These are phyloP conservation scores for Nannospalax galili DNA, from an alignment of 2,113 vertebrate species.

Conservation along the genomic window DNA sequence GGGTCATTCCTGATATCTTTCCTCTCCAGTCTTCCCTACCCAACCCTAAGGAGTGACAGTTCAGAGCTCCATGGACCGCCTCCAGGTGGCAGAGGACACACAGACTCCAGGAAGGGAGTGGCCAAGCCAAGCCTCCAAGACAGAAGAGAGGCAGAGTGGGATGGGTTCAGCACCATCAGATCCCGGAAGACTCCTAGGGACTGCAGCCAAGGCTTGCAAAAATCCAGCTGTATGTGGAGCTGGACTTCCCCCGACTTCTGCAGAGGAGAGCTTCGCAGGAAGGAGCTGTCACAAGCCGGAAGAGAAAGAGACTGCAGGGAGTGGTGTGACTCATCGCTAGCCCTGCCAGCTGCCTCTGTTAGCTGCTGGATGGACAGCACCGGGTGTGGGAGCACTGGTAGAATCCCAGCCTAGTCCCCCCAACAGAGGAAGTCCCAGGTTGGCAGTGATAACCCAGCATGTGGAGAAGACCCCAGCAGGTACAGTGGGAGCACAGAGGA, in stretches of 20 bases:
- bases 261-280: constrained; percentile 50
- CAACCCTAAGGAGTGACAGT: neutral
- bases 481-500: neutral
- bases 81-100: neutral
- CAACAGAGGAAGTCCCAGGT: neutral
- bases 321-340: constrained; percentile 25
- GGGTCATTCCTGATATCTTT: neutral
- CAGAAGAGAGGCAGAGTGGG: neutral
- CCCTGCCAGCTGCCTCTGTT: constrained; percentile 11
- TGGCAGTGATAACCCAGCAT: neutral
- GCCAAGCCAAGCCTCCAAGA: neutral
- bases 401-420: neutral
- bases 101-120: constrained; percentile 40
- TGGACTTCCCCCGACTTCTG: constrained; percentile 53
- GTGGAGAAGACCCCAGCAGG: neutral
- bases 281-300: constrained; percentile 22
- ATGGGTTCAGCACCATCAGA: neutral
- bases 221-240: constrained; percentile 47
- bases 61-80: neutral
- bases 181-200: neutral
- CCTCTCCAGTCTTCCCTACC: neutral
- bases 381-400: neutral
- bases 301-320: constrained; percentile 45
- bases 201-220: constrained; percentile 29
- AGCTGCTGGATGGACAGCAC: neutral